These are phyloP conservation scores for Paraescarpia echinospica DNA, from an alignment of 1,140 invertebrate species.

Conservation along the genomic window DNA sequence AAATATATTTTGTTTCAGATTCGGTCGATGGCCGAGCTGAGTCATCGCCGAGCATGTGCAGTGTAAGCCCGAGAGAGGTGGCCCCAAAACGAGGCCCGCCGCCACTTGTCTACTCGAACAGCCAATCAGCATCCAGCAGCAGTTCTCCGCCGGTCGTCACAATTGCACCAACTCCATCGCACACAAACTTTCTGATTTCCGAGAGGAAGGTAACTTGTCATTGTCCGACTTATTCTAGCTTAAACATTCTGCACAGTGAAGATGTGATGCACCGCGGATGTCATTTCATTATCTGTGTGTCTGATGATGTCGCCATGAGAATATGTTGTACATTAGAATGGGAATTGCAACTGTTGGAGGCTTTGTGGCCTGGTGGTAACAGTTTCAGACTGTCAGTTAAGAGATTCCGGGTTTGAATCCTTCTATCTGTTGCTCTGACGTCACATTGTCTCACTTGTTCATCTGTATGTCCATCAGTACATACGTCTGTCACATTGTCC, in stretches of 20 bases:
- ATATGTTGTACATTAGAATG: too few relatives aligned
- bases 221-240: neutral
- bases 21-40: constrained; percentile 26
- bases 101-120: constrained; percentile 42
- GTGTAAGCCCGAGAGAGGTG: constrained; percentile 43
- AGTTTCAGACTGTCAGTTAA: too few relatives aligned
- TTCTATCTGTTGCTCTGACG: too few relatives aligned
- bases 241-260: neutral
- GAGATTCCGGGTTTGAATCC: too few relatives aligned
- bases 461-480: too few relatives aligned
- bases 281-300: neutral
- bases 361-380: too few relatives aligned
- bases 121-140: constrained; percentile 35
- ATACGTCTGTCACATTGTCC: too few relatives aligned
- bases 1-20: neutral
- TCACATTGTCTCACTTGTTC: too few relatives aligned
- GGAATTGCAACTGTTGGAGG: too few relatives aligned
- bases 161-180: constrained; percentile 57
- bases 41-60: constrained; percentile 36
- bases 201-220: constrained; percentile 24
- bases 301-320: too few relatives aligned
- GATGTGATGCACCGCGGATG: neutral
- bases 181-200: constrained; percentile 27
- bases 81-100: constrained; percentile 48
- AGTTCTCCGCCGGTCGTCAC: constrained; percentile 58